Conservation (phyloP, 2,113 vertebrate species). For the Philantomba maxwellii region DNA sequence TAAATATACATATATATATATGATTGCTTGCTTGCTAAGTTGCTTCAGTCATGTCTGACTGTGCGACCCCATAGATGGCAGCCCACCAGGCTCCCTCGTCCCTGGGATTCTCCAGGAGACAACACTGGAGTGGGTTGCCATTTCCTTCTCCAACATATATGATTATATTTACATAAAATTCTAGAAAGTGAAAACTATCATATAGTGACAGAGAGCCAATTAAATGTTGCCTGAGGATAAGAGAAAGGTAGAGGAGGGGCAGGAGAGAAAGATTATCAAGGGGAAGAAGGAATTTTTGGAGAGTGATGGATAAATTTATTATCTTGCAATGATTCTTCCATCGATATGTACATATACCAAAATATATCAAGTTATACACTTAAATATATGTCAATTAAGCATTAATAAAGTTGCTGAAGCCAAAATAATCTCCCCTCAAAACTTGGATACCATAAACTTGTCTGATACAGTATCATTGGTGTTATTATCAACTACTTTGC, state of each 20-base stretch:
- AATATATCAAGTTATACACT: not conserved
- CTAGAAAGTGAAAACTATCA: not conserved
- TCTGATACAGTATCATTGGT: not conserved
- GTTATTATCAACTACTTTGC: not conserved
- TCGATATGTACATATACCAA: not conserved
- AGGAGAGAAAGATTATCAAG: not conserved
- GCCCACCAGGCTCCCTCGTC: no score
- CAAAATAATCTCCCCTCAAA: not conserved
- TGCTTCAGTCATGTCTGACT: rapidly evolving
- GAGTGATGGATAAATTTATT: not conserved
- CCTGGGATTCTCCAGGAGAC: no score
- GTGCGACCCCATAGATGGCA: no score
- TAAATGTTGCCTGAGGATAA: not conserved
- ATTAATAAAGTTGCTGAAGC: not conserved
- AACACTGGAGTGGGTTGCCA: no score
- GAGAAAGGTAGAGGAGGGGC: not conserved
- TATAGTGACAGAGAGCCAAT: not conserved
- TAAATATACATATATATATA: not conserved
- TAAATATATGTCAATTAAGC: not conserved
- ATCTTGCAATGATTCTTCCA: not conserved
- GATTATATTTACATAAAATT: not conserved
- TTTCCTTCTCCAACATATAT: not conserved
- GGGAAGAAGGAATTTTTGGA: not conserved
- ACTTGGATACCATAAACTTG: not conserved
- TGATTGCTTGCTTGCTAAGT: no score